phyloP scores from a whole-genome alignment of 2,797 vertebrate genomes.

The Galago senegalensis region DNA sequence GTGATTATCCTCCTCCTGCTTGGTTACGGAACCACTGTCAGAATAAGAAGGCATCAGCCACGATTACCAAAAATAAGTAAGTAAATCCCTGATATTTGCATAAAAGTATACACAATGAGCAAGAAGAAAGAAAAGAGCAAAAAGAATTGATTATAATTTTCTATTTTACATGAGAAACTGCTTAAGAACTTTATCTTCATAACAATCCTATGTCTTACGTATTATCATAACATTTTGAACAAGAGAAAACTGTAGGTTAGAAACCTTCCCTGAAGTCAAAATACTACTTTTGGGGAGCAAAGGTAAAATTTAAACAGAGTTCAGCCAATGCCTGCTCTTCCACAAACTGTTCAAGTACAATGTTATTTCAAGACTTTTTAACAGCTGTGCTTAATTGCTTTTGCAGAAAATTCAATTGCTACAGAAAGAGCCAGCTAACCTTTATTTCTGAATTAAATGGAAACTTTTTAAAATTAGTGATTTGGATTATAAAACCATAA shows the following conservation, averaged over 20 bases:
- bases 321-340: not conserved
- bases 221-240: not conserved
- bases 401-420: not conserved
- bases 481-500: not conserved
- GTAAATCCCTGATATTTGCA: not conserved
- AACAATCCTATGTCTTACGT: not conserved
- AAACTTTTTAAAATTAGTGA: not conserved
- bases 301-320: conserved; percentile 29
- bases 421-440: not conserved
- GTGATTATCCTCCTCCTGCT: not conserved
- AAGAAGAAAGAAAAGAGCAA: conserved; percentile 13
- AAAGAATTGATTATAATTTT: not conserved
- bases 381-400: not conserved
- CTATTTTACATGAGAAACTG: not conserved
- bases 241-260: not conserved
- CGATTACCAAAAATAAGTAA: not conserved
- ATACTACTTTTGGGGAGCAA: not conserved
- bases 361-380: not conserved
- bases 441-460: conserved; percentile 52
- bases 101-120: not conserved
- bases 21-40: not conserved
- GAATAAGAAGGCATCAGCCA: not conserved
- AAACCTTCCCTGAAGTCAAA: not conserved
- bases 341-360: not conserved
- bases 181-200: not conserved